Evolutionary conservation across 2,797 vertebrate genomes (phyloP).

Genomic region (Acrossocheilus fasciatus): DNA sequence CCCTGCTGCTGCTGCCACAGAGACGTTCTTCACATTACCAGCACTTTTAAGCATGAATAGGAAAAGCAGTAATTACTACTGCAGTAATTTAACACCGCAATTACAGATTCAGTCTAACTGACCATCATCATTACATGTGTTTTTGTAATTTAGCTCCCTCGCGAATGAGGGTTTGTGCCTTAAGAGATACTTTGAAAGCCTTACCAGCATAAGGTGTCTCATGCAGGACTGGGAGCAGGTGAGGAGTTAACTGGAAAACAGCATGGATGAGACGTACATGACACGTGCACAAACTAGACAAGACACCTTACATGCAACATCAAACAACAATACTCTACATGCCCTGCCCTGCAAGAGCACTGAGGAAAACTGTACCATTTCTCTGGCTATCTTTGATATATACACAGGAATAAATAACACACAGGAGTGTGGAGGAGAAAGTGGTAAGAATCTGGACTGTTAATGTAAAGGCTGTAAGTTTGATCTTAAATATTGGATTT

Average conservation of each 20-base stretch:
- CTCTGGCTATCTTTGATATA: neutral
- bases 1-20: constrained; percentile 20
- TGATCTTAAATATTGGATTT: neutral
- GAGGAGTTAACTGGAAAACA: constrained; percentile 98
- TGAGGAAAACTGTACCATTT: constrained; percentile 37
- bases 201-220: constrained; percentile 90
- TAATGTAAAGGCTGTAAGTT: neutral
- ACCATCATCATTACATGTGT: constrained; percentile 1
- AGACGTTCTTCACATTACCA: neutral
- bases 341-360: constrained; percentile 30
- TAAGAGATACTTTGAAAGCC: constrained; percentile 72
- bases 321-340: constrained; percentile 51
- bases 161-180: constrained; percentile 14
- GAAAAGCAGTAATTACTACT: constrained; percentile 13
- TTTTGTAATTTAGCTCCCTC: constrained; percentile 34
- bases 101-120: neutral
- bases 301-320: constrained; percentile 65
- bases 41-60: constrained; percentile 9
- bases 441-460: neutral
- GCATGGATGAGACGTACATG: constrained; percentile 84
- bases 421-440: constrained; percentile 44
- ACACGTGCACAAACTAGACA: constrained; percentile 72
- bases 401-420: constrained; percentile 44
- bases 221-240: constrained; percentile 96
- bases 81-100: neutral